Base-by-base conservation (phyloP, 2,888 invertebrate genomes). In the Drepanosiphum platanoidis region DNA sequence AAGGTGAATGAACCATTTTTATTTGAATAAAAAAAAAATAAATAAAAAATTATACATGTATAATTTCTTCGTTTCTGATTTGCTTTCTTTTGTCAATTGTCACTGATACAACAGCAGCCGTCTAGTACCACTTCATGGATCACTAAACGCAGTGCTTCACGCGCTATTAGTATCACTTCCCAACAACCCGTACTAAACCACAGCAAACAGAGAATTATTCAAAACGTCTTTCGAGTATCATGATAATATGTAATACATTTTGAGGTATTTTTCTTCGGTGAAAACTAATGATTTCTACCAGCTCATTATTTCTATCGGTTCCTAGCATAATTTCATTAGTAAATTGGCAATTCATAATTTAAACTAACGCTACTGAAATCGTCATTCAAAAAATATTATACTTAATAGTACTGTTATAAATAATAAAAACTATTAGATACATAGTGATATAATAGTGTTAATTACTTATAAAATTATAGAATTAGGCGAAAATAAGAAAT, bases 41-140 rank as follows among this genome's bases (percentile, higher is more conserved):
- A 72, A 78, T 32, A 78, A 77, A 80, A 52, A 70, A 52, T n/a
- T n/a, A n/a, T n/a, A n/a, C n/a, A n/a, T n/a, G n/a, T n/a, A 18
- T 32, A 39, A 81, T 81, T 81, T 81, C 30, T 81, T 71, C 58
- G 58, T 80, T 80, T 80, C 61, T 58, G 61, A 74, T 74, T 34
- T 83, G 70, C 74, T 83, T 83, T 84, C 75, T 27, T 36, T 84
- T 84, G 66, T 75, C 46, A 77, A 36, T 68, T 77, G 52, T 83
- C 83, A 36, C 30, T 46, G n/a, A 68, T 36, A 30, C 64, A 34
- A 18, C 58, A 52, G 30, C 46, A 46, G 32, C 34, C 34, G 46
- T 34, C 46, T 32, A 27, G 61, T 64, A 52, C 34, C 15, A n/a
- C 83, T 68, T 58, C 77, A 75, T 18, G 77, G 84, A 68, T 84